Conservation (phyloP, 2,888 invertebrate genomes). For the Stenichneumon culpator region DNA sequence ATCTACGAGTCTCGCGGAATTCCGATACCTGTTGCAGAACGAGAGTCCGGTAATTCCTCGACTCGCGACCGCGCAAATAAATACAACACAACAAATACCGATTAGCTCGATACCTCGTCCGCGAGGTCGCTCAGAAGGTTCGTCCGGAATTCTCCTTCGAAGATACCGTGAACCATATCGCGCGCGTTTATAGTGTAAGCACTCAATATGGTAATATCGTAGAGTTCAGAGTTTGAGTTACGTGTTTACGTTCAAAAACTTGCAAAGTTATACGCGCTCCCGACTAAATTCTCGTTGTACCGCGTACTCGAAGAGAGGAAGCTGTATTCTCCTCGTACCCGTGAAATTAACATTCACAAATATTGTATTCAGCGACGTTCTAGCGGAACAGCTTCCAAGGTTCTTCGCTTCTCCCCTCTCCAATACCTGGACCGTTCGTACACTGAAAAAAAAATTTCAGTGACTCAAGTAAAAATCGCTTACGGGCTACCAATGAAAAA, state of each 20-base stretch:
- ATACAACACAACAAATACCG: constrained; percentile 8
- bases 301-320: not conserved
- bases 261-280: too few relatives aligned
- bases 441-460: too few relatives aligned
- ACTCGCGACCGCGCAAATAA: not conserved
- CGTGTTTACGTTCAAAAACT: too few relatives aligned
- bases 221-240: too few relatives aligned
- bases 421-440: not conserved
- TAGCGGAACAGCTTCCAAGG: not conserved
- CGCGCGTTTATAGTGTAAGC: not conserved
- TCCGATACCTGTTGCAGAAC: not conserved
- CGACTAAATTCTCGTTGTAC: not conserved
- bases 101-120: not conserved
- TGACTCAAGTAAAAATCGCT: too few relatives aligned
- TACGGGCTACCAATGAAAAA: too few relatives aligned
- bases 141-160: not conserved
- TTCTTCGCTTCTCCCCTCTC: not conserved
- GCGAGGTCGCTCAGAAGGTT: constrained; percentile 18
- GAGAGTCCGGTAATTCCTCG: constrained; percentile 6
- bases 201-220: too few relatives aligned
- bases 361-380: not conserved
- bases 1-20: constrained; percentile 3
- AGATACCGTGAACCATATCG: constrained; percentile 1
- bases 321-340: not conserved
- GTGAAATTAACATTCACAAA: constrained; percentile 25